Base-by-base conservation (phyloP, 1,140 invertebrate species). In the Drosophila lowei region DNA sequence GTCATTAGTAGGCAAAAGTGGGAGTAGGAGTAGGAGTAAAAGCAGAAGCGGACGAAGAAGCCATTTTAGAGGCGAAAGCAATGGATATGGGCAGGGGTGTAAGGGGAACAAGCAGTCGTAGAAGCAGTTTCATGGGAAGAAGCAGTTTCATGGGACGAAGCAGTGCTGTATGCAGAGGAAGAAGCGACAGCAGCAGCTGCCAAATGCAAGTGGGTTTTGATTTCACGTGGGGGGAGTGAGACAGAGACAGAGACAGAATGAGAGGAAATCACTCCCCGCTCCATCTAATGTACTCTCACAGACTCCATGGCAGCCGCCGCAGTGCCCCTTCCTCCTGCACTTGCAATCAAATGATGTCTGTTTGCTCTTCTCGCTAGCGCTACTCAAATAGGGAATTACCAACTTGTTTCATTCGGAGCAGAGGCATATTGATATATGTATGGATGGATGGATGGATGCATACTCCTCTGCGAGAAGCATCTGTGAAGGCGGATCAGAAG, bases 301-400 rank as follows among this genome's bases (percentile, higher is more conserved):
- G 15, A 21, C 21, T 43, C 53, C n/a, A 42, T 38, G n/a, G n/a
- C 48, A 50, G 34, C 30, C 9, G 30, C 9, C 3, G 3, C 23
- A n/a, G n/a, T n/a, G n/a, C 63, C 11, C 25, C 48, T 47, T 41
- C 55, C 53, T 58, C 49, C 44, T 47, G 23, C 48, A 65, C 21
- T 30, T 38, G 67, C 68, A 72, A 62, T 72, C 70, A 72, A 74
- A 74, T 74, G 54, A 74, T 74, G 54, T 47, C 60, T 74, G 71
- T 74, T 74, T 74, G 61, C 71, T 58, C 61, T 73, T 74, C 71
- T 65, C 23, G 54, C 54, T 56, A 41, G 44, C 34, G 34, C 66
- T 74, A 65, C 74, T 74, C 74, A 74, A 74, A 74, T 74, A 74
- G 60, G 66, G 71, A 49, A 74, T 74, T 74, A 74, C 53, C 71